Conservation (phyloP, 2,888 invertebrate species). For the Cantharis rufa region DNA sequence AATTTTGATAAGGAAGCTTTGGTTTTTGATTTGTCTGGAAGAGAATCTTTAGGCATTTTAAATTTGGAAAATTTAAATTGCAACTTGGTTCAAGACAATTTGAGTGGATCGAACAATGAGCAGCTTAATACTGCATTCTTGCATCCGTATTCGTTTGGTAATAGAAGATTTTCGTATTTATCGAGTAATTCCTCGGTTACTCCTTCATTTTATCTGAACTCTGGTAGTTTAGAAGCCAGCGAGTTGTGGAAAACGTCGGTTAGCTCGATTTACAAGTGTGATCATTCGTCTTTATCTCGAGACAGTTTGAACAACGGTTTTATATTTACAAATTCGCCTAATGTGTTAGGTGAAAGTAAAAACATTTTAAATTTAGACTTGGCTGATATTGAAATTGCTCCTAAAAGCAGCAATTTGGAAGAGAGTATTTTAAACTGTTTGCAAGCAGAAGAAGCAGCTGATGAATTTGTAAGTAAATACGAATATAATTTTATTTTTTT, state of each 20-base stretch:
- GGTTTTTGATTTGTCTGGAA: conserved; percentile 9
- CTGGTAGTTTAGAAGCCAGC: conserved; percentile 7
- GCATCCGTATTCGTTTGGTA: neutral
- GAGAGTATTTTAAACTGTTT: neutral
- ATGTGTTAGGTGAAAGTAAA: neutral
- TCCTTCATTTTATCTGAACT: neutral
- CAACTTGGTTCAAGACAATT: neutral
- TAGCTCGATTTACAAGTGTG: neutral
- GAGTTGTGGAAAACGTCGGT: conserved; percentile 2
- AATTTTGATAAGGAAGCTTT: conserved; percentile 5
- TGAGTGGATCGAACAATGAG: neutral
- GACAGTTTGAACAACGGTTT: neutral
- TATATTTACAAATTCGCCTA: neutral
- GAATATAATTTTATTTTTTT: neutral
- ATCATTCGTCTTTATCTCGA: neutral
- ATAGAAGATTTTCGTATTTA: neutral
- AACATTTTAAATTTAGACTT: neutral
- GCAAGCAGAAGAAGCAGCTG: neutral
- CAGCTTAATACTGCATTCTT: conserved; percentile 10
- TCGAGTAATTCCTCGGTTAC: neutral
- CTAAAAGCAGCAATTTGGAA: neutral
- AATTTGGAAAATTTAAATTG: conserved; percentile 27
- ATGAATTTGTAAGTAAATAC: neutral
- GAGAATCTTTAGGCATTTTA: conserved; percentile 32
- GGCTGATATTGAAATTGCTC: neutral